Evolutionary conservation across 1,140 invertebrate species (phyloP).

Genomic region (Drosophila trapezifrons): DNA sequence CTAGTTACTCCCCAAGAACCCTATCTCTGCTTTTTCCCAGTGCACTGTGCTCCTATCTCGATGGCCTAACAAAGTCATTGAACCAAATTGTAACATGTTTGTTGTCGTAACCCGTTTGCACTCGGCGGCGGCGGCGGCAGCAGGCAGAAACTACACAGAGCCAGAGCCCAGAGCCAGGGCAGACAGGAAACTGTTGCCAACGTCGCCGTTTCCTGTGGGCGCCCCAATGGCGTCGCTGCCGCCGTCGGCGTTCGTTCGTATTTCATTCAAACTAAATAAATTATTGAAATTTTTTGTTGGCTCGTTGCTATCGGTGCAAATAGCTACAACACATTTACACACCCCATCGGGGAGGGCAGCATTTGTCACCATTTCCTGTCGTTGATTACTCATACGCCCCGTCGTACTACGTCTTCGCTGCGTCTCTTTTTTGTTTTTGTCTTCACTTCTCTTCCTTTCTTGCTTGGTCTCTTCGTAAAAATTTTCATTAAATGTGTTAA

Average conservation of each 20-base stretch:
- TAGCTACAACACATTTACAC: slow-evolving; percentile 79
- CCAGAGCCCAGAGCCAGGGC: slow-evolving; percentile 3
- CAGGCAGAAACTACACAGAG: slow-evolving; percentile 19
- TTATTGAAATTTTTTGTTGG: slow-evolving; percentile 79
- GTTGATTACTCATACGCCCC: slow-evolving; percentile 81
- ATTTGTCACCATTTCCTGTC: slow-evolving; percentile 81
- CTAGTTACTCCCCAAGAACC: not conserved
- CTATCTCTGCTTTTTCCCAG: not conserved
- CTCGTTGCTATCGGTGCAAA: slow-evolving; percentile 82
- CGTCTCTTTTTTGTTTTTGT: slow-evolving; percentile 12
- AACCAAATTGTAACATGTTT: slow-evolving; percentile 81
- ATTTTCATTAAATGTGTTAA: slow-evolving; percentile 81
- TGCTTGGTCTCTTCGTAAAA: slow-evolving; percentile 40
- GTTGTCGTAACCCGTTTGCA: slow-evolving; percentile 80
- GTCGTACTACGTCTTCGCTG: slow-evolving; percentile 55
- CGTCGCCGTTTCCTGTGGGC: slow-evolving; percentile 79
- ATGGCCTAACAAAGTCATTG: slow-evolving; percentile 77
- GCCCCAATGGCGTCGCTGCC: slow-evolving; percentile 71
- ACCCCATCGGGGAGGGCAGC: slow-evolving; percentile 35
- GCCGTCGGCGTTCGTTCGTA: slow-evolving; percentile 52
- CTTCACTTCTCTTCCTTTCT: slow-evolving; percentile 21
- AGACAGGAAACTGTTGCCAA: slow-evolving; percentile 77
- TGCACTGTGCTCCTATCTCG: slow-evolving; percentile 46
- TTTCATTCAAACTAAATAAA: slow-evolving; percentile 82
- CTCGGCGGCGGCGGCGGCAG: slow-evolving; percentile 47